A percentile compares a stretch with the other conserved stretches of the same genome.
Conservation (phyloP, 2,888 invertebrate genomes). For the Clepsis dumicolana region DNA sequence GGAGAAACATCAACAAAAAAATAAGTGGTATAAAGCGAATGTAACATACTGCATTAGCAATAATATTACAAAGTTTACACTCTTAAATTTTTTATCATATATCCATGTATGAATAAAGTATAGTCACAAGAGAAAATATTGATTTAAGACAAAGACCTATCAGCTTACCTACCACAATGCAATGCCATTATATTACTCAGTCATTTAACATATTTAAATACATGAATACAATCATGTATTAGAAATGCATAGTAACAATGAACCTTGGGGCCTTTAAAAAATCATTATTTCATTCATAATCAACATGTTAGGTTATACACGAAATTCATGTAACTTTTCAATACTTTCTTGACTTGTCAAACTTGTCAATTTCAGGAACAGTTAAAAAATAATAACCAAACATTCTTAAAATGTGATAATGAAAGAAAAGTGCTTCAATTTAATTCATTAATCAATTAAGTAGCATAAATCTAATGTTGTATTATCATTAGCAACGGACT, state of each 20-base stretch:
- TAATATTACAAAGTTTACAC: no score
- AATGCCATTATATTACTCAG: conserved; percentile 37
- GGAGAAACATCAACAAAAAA: no score
- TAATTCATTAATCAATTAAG: background rate
- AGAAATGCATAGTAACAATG: conserved; percentile 35
- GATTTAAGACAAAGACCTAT: background rate
- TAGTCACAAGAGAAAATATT: background rate
- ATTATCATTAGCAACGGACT: background rate
- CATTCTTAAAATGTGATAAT: background rate
- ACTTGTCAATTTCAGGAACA: no score
- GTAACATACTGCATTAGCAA: no score
- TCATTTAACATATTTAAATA: conserved; percentile 40
- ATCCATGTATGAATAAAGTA: no score
- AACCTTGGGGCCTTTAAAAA: conserved; percentile 18
- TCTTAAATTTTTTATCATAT: no score
- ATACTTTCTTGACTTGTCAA: no score
- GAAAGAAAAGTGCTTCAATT: background rate
- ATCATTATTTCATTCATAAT: background rate
- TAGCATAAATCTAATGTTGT: no score
- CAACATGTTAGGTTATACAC: no score
- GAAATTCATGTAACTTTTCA: no score
- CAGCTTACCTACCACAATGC: conserved; percentile 25
- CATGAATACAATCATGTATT: conserved; percentile 33
- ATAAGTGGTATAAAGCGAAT: no score
- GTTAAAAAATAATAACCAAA: no score